Percentiles rank a stretch among this genome's conserved stretches.
Evolutionary conservation across 2,888 invertebrate genomes (phyloP).

Genomic region (Glaucopsyche alexis): DNA sequence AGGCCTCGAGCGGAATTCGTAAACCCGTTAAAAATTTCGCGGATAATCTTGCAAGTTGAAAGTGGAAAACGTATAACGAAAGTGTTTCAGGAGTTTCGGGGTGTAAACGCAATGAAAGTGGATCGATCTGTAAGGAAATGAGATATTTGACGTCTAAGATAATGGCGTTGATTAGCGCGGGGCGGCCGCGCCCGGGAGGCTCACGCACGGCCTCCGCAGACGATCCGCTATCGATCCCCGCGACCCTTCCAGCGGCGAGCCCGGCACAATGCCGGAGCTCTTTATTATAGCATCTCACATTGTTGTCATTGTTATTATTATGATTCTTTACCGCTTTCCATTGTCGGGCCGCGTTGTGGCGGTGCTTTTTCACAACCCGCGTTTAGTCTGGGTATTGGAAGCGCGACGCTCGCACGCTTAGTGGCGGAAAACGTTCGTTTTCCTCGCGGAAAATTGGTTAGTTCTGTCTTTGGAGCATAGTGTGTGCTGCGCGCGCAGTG

Average conservation of each 20-base stretch:
- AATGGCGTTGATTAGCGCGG: slow-evolving; percentile 62
- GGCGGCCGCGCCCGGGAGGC: slow-evolving; percentile 54
- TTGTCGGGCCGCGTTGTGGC: slow-evolving; percentile 79
- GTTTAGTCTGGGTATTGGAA: slow-evolving; percentile 79
- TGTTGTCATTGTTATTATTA: slow-evolving; percentile 81
- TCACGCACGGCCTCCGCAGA: slow-evolving; percentile 73
- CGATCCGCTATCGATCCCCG: slow-evolving; percentile 77
- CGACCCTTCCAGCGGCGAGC: slow-evolving; percentile 78
- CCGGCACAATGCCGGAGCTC: slow-evolving; percentile 78
- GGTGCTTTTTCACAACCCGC: slow-evolving; percentile 79
- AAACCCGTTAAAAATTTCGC: not conserved
- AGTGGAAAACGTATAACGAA: not conserved
- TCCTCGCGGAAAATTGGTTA: slow-evolving; percentile 67
- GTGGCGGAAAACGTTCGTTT: slow-evolving; percentile 75
- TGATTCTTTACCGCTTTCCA: slow-evolving; percentile 81
- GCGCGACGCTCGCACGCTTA: slow-evolving; percentile 78
- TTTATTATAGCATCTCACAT: slow-evolving; percentile 81
- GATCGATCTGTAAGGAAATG: slow-evolving; percentile 12
- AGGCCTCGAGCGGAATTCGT: not conserved
- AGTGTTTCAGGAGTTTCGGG: not conserved
- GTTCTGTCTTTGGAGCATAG: slow-evolving; percentile 57
- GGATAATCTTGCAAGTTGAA: not conserved
- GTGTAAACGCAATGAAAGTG: slow-evolving; percentile 30
- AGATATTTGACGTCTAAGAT: slow-evolving; percentile 34
- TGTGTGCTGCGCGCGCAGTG: slow-evolving; percentile 62